Conservation (phyloP, 2,888 invertebrate species). For the Scotopteryx bipunctaria region DNA sequence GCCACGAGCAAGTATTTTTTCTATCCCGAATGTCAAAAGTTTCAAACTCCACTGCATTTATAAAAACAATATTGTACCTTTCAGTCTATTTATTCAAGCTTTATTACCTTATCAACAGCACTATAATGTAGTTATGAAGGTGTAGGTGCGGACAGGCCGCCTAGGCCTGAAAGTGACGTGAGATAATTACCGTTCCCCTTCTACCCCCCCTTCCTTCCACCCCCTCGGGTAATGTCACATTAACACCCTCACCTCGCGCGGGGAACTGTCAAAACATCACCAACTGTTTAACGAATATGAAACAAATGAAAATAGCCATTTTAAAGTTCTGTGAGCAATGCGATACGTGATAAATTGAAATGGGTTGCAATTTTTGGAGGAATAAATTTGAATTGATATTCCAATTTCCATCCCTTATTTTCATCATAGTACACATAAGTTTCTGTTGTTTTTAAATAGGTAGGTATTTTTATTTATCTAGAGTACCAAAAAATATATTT, state of each 20-base stretch:
- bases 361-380: background rate
- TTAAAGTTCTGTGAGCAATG: slow-evolving; percentile 15
- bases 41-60: too few species aligned
- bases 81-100: background rate
- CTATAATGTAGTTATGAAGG: slow-evolving; percentile 51
- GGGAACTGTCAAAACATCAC: slow-evolving; percentile 76
- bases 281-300: slow-evolving; percentile 63
- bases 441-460: too few species aligned
- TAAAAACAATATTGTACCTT: background rate
- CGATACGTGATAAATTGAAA: background rate
- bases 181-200: slow-evolving; percentile 75
- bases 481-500: too few species aligned
- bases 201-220: slow-evolving; percentile 34
- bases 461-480: too few species aligned
- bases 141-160: slow-evolving; percentile 65
- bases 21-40: too few species aligned
- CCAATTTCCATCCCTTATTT: too few species aligned
- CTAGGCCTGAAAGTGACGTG: slow-evolving; percentile 79
- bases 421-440: too few species aligned
- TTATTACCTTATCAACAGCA: slow-evolving; percentile 21
- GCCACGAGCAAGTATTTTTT: too few species aligned
- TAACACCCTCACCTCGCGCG: slow-evolving; percentile 71
- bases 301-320: slow-evolving; percentile 37
- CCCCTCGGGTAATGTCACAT: slow-evolving; percentile 74
- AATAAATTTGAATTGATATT: background rate